Percentiles rank a stretch among this genome's conserved stretches.
These are phyloP conservation scores for Sparus aurata DNA, from an alignment of 2,797 vertebrate genomes.

Conservation along the genomic window DNA sequence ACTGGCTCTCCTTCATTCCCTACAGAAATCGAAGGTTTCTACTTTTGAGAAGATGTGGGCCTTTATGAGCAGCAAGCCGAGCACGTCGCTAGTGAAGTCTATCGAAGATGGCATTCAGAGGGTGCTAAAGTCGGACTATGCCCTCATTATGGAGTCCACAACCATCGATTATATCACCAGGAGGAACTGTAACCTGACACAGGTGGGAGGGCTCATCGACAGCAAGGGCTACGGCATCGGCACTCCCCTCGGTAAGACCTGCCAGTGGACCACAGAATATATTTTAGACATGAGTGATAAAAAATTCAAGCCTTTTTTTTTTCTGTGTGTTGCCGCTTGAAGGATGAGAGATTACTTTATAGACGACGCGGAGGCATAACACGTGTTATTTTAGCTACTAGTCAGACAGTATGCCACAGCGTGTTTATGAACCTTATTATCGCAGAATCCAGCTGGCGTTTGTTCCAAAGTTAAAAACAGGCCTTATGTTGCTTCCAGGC, in stretches of 20 bases:
- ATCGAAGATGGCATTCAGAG: constrained; percentile 98
- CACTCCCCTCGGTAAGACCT: constrained; percentile 93
- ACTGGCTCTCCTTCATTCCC: constrained; percentile 25
- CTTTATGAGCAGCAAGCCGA: constrained; percentile 98
- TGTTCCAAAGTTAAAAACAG: constrained; percentile 68
- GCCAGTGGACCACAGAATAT: not conserved
- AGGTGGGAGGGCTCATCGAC: constrained; percentile 97
- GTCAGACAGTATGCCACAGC: constrained; percentile 56
- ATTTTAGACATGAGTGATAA: constrained; percentile 10
- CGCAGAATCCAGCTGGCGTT: constrained; percentile 72
- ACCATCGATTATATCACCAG: constrained; percentile 97
- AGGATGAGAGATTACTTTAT: constrained; percentile 27
- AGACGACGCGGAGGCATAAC: constrained; percentile 23
- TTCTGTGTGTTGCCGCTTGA: constrained; percentile 41
- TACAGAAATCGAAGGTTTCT: constrained; percentile 97
- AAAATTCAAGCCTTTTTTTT: constrained; percentile 1
- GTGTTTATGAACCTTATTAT: constrained; percentile 77
- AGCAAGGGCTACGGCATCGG: constrained; percentile 98
- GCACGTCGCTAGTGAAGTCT: constrained; percentile 94
- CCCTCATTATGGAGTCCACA: constrained; percentile 98
- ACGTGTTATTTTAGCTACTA: constrained; percentile 26
- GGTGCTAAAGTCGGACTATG: constrained; percentile 95
- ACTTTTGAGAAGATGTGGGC: constrained; percentile 99
- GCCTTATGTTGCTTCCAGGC: constrained; percentile 84
- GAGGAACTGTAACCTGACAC: constrained; percentile 98